Conservation (phyloP, 2,113 vertebrate genomes). For the Neomonachus schauinslandi region DNA sequence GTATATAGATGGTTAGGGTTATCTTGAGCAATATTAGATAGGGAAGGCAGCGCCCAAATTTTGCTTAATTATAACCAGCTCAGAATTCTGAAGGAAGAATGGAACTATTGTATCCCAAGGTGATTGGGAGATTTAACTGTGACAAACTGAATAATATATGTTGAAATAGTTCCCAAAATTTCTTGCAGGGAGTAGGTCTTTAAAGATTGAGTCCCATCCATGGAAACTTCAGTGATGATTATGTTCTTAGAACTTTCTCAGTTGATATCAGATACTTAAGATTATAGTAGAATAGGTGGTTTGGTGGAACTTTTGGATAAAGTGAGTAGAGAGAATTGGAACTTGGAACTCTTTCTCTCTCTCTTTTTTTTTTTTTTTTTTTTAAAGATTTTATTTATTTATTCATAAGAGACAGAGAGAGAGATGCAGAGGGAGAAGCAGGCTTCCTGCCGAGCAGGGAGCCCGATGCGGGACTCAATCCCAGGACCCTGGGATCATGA, state of each 20-base stretch:
- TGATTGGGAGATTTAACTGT: constrained; percentile 4
- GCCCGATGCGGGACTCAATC: no score
- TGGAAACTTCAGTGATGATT: background rate
- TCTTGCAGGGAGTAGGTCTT: background rate
- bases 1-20: background rate
- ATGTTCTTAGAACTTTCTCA: background rate
- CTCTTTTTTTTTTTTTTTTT: no score
- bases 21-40: background rate
- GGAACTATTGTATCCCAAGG: background rate
- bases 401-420: no score
- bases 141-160: background rate
- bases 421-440: no score
- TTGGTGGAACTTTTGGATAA: background rate
- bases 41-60: background rate
- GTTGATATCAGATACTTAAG: background rate
- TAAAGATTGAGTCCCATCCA: background rate
- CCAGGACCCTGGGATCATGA: no score
- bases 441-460: no score
- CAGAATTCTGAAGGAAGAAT: background rate
- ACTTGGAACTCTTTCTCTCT: background rate
- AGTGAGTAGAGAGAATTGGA: background rate
- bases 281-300: background rate
- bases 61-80: background rate
- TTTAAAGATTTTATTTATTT: background rate
- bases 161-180: background rate